Evolutionary conservation across 2,797 vertebrate genomes (phyloP), one percentile per base, ranked within the genome.

Genomic region (Siniperca scherzeri): DNA sequence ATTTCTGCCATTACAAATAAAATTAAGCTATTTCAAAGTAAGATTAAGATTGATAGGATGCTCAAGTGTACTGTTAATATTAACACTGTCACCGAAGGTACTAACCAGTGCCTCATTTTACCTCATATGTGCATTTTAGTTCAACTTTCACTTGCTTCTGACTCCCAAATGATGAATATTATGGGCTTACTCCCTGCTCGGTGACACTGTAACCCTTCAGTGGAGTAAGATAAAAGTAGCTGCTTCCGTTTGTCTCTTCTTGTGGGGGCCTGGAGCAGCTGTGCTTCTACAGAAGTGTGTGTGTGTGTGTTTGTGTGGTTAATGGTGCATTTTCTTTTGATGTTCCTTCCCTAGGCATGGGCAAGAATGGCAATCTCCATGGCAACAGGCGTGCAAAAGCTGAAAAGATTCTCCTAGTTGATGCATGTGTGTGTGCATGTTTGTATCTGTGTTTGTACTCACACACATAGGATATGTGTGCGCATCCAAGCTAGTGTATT

Each of bases 341-440:
- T 90, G 84, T 83, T 89, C 69, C 78, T 82, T 83, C 89, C 72
- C 84, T 8, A 74, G 68, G 77, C 82, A 88, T 52, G 70, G 82
- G 66, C 88, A 91, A 87, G 86, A 82, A 86, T 85, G 70, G 81
- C 42, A 70, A 91, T 95, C 86, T 75, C 94, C 93, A 94, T 94
- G 92, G 94, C 89, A 95, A 95, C 94, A 81, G 83, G 52, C 75
- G 40, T 91, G 85, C 76, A 25, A 60, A 86, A 81, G 44, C 88
- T 81, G 76, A 84, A 89, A 75, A 64, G 71, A 89, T 71, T 76
- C 59, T 78, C 62, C 55, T 30, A 36, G 61, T 73, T 71, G 65
- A 14, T 69, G 72, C 22, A 21, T 50, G 22, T 22, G 66, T 17
- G 68, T 38, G 27, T 55, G 27, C 17, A n/a, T 52, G 65, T 74